Percentiles rank a stretch among this genome's conserved stretches.
Evolutionary conservation across 2,113 vertebrate genomes (phyloP).

Genomic region (Ploceus nigricollis): DNA sequence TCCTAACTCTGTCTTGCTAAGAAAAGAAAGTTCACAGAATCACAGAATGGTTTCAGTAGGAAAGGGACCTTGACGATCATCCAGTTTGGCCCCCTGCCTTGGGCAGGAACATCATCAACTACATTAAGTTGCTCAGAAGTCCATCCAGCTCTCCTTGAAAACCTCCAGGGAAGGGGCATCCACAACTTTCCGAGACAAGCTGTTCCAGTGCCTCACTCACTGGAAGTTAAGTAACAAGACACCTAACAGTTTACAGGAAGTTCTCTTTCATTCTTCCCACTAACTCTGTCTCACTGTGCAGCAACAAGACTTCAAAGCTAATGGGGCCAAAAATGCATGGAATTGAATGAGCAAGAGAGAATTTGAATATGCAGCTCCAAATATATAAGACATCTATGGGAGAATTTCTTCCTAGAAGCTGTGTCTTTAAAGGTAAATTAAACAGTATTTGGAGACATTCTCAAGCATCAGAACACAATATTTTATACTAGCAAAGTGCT

Average conservation of each 20-base stretch:
- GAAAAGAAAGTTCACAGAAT: background rate
- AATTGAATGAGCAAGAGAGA: background rate
- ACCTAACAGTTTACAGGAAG: background rate
- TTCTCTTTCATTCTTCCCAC: background rate
- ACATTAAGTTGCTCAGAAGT: background rate
- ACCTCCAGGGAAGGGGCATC: background rate
- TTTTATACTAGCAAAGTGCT: background rate
- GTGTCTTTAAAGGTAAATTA: background rate
- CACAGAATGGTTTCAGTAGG: background rate
- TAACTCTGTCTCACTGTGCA: background rate
- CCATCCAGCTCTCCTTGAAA: background rate
- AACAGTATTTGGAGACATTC: background rate
- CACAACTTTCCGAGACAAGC: background rate
- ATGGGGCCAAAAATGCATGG: background rate
- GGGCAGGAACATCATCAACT: background rate
- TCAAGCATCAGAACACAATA: background rate
- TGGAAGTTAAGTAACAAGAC: background rate
- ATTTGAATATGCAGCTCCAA: background rate
- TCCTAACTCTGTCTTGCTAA: background rate
- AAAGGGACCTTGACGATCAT: background rate
- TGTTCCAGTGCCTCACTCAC: background rate
- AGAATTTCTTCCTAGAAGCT: background rate
- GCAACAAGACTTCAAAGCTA: background rate
- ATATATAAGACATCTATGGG: background rate
- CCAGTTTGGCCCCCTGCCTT: accelerated